phyloP scores from a whole-genome alignment of 2,113 vertebrate genomes.

The Syngnathus typhle region DNA sequence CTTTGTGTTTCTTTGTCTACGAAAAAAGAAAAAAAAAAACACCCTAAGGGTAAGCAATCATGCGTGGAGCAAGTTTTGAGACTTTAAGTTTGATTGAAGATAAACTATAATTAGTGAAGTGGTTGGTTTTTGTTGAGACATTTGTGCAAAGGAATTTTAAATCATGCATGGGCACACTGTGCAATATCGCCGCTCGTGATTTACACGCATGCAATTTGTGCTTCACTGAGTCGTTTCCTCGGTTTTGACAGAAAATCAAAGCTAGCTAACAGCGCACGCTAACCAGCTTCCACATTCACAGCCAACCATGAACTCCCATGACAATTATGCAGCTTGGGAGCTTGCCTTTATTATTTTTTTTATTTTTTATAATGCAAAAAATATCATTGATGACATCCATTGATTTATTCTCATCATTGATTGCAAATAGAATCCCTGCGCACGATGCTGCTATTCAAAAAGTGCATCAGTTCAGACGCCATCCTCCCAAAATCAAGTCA shows the following conservation, averaged over 20 bases:
- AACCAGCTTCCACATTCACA: neutral
- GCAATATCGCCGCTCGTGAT: neutral
- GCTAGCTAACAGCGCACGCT: neutral
- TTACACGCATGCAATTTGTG: neutral
- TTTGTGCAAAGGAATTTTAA: constrained; percentile 1
- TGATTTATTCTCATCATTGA: neutral
- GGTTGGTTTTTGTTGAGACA: constrained; percentile 19
- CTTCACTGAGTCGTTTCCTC: neutral
- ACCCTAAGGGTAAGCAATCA: constrained; percentile 37
- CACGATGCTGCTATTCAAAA: constrained; percentile 48
- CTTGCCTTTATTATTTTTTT: no score
- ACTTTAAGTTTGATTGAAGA: constrained; percentile 41
- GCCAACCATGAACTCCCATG: neutral
- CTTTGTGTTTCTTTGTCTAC: constrained; percentile 40
- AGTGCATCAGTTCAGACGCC: constrained; percentile 59
- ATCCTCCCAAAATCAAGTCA: constrained; percentile 57
- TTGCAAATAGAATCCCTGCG: neutral
- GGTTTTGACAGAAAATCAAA: constrained; percentile 2
- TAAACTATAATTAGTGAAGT: constrained; percentile 14
- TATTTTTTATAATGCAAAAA: no score
- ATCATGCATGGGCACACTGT: neutral
- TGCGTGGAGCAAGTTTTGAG: constrained; percentile 18
- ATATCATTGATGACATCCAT: no score
- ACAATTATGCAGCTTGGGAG: no score
- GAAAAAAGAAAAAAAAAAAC: constrained; percentile 20